These are phyloP conservation scores for Oopsacas minuta DNA, from an alignment of 37 sponge, comb jelly and placozoan species.

Conservation along the genomic window DNA sequence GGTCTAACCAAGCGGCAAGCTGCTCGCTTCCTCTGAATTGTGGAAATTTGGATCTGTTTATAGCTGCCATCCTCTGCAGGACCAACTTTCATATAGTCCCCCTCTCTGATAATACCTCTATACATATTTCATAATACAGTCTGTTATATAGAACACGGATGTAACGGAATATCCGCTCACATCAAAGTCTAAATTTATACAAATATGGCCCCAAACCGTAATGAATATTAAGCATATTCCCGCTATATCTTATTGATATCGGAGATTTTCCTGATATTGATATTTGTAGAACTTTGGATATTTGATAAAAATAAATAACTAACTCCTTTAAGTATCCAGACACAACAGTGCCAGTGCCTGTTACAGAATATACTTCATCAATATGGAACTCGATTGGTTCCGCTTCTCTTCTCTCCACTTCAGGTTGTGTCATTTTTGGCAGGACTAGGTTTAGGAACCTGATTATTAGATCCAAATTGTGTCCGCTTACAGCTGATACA, in stretches of 20 bases:
- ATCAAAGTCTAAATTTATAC: no score
- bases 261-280: no score
- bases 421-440: conserved; percentile 22
- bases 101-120: conserved; percentile 75
- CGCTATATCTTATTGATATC: no score
- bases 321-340: conserved; percentile 74
- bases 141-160: no score
- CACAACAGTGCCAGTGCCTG: conserved; percentile 61
- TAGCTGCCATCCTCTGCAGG: conserved; percentile 56
- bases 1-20: conserved; percentile 70
- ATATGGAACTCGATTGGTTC: conserved; percentile 62
- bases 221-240: no score
- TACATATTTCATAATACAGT: no score
- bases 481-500: conserved; percentile 78
- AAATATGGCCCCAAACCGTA: no score
- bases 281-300: no score
- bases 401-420: conserved; percentile 42
- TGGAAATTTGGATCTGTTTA: conserved; percentile 33
- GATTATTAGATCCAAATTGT: conserved; percentile 58
- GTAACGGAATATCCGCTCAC: no score
- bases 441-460: conserved; percentile 66
- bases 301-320: no score
- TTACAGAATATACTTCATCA: conserved; percentile 81
- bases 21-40: conserved; percentile 62
- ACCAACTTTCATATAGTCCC: conserved; percentile 55